A percentile compares a stretch with the other conserved stretches of the same genome.
phyloP scores from a whole-genome alignment of 2,888 invertebrate genomes.

The Pardosa pseudoannulata region DNA sequence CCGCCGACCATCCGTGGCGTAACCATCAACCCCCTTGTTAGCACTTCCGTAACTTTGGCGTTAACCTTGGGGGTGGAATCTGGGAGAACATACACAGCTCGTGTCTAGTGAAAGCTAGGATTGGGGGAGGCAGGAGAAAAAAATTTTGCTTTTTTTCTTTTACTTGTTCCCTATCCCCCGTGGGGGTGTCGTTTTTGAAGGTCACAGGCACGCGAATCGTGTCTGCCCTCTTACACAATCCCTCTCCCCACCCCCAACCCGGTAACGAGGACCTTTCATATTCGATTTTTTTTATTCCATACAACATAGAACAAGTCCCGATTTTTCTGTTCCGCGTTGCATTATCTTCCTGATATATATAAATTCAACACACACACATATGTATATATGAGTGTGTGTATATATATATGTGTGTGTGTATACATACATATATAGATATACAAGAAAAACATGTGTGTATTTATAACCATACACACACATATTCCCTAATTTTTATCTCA shows the following conservation, averaged over 20 bases:
- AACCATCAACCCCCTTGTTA: not conserved
- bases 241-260: not conserved
- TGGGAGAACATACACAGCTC: not conserved
- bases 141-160: not conserved
- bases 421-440: no score
- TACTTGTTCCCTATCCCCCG: not conserved
- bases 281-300: not conserved
- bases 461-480: no score
- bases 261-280: no score
- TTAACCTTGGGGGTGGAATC: conserved; percentile 15
- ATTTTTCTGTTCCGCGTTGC: not conserved
- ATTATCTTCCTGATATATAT: conserved; percentile 38
- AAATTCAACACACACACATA: no score
- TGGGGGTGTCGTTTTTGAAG: conserved; percentile 42
- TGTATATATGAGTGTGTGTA: no score
- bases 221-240: not conserved
- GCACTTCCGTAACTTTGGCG: conserved; percentile 23
- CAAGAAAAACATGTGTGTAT: no score
- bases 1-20: no score
- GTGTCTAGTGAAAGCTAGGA: conserved; percentile 33
- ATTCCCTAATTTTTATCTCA: no score
- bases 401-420: no score
- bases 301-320: no score
- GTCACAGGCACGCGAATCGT: conserved; percentile 43
- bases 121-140: no score